Evolutionary conservation across 2,113 vertebrate species (phyloP).

Genomic region (Paramormyrops kingsleyae): DNA sequence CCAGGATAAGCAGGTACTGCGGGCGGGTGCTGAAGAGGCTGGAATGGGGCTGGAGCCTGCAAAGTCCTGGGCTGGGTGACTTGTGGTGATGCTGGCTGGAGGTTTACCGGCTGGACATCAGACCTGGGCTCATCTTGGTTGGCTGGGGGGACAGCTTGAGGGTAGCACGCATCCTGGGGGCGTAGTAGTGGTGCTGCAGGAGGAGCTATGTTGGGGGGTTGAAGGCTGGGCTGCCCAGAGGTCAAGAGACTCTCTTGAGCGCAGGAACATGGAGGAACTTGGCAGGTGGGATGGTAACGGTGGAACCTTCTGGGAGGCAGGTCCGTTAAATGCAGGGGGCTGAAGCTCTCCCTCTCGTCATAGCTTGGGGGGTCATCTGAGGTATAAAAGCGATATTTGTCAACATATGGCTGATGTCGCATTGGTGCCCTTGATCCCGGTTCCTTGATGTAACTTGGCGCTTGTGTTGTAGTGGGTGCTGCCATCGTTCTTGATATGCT

Average conservation of each 20-base stretch:
- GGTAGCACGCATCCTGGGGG: slow-evolving; percentile 42
- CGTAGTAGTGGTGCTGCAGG: slow-evolving; percentile 47
- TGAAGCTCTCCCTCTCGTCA: slow-evolving; percentile 67
- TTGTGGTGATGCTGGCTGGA: slow-evolving; percentile 51
- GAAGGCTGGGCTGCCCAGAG: slow-evolving; percentile 47
- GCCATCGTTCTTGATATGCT: slow-evolving; percentile 36
- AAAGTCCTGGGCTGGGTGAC: slow-evolving; percentile 39
- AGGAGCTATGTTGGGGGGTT: slow-evolving; percentile 51
- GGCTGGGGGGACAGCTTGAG: slow-evolving; percentile 40
- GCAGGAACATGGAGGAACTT: slow-evolving; percentile 56
- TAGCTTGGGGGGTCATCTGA: slow-evolving; percentile 70
- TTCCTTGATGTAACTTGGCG: slow-evolving; percentile 33
- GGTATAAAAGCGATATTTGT: slow-evolving; percentile 48
- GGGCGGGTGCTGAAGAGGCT: slow-evolving; percentile 51
- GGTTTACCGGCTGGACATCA: slow-evolving; percentile 48
- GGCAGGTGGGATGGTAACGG: slow-evolving; percentile 48
- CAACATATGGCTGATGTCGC: slow-evolving; percentile 33
- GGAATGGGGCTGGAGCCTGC: slow-evolving; percentile 50
- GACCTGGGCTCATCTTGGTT: slow-evolving; percentile 51
- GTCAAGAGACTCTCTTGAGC: slow-evolving; percentile 43
- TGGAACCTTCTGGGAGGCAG: slow-evolving; percentile 43
- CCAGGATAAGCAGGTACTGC: slow-evolving; percentile 37
- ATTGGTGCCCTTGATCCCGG: slow-evolving; percentile 19
- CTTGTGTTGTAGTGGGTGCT: slow-evolving; percentile 40
- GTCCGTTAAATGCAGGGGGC: slow-evolving; percentile 56